Base-by-base conservation (phyloP, 1,140 invertebrate genomes). In the Drosophila hydei region DNA sequence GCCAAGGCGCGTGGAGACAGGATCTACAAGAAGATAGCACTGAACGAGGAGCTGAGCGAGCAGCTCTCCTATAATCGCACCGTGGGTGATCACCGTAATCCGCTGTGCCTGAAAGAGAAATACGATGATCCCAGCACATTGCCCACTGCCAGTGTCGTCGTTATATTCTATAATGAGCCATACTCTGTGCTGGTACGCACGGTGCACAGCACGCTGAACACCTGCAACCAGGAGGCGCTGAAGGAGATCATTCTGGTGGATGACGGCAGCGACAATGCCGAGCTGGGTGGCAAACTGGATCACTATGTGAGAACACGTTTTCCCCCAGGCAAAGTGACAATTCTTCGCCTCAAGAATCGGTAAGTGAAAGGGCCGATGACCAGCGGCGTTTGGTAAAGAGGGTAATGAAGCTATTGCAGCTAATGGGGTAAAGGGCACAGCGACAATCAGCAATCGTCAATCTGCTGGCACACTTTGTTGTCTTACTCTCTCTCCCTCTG, bases 91-190 rank as follows among this genome's bases (percentile, higher is more conserved):
- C 91, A 92, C 72, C 91, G 93, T 4, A 92, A 94, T 81, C 93
- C 93, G 0, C 89, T 92, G 30, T 94, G 93, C 69, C 36, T 75
- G 1, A 80, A 90, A 0, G 87, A 93, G 8, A 45, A 90, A 0
- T 94, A 93, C 62, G 93, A 94, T 59, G 47, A 50, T 77, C 27
- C 45, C 1, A 62, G 14, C 0, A 91, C 92, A 36, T 72, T 94
- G 38, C 93, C 93, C 1, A 93, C 92, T 0, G 92, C 92, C 3
- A 93, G 93, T 72, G 94, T 98, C 11, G 93, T 98, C 30, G 95
- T 98, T 47, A 97, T 98, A 76, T 98, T 97, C 92, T 96, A 95
- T 85, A 97, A 98, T 91, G 97, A 98, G 92, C 95, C 97, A 3
- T 96, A 96, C 91, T 96, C 96, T 4, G 95, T 97, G 21, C 93